Evolutionary conservation across 2,888 invertebrate species (phyloP), one percentile per base, ranked within the genome.

Genomic region (Automeris io): DNA sequence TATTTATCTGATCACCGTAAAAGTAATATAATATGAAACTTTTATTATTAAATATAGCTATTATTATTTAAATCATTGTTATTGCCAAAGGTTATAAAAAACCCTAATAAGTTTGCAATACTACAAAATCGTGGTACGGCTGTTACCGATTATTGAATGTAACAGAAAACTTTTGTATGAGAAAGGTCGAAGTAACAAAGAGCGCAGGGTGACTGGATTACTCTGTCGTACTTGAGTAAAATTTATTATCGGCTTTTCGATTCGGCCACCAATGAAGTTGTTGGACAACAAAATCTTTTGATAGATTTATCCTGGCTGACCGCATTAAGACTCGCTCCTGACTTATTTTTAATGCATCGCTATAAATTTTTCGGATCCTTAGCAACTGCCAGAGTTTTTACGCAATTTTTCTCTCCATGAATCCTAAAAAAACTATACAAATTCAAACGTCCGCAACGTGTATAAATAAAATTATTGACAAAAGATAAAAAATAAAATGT

Each of bases 261-360:
- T 82, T 82, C 80, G 85, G 83, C 85, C 85, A 86, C 85, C 85
- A 83, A 86, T 86, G 85, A 85, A 82, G 85, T 82, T 85, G 85
- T 86, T 80, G 81, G 82, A 83, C 83, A 81, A 83, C 83, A 83
- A 83, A 86, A 83, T 86, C 85, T 85, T 83, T 81, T 86, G 85
- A 85, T 86, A 85, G 83, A 86, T 85, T 83, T 83, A 85, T 86
- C 83, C 83, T 74, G 76, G 78, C 68, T 81, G 80, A 79, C 82
- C 82, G 80, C 77, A 79, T 83, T 81, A 80, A 80, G 75, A 74
- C 64, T 70, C 66, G 71, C 70, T 74, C 67, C 72, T 64, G 76
- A 74, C 67, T 80, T 75, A 83, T 82, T 79, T 80, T 79, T 74
- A 80, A 82, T 74, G 72, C 69, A 57, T 65, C 64, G 77, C 73